Evolutionary conservation across 2,113 vertebrate genomes (phyloP).

Genomic region (Tylochromis polylepis): DNA sequence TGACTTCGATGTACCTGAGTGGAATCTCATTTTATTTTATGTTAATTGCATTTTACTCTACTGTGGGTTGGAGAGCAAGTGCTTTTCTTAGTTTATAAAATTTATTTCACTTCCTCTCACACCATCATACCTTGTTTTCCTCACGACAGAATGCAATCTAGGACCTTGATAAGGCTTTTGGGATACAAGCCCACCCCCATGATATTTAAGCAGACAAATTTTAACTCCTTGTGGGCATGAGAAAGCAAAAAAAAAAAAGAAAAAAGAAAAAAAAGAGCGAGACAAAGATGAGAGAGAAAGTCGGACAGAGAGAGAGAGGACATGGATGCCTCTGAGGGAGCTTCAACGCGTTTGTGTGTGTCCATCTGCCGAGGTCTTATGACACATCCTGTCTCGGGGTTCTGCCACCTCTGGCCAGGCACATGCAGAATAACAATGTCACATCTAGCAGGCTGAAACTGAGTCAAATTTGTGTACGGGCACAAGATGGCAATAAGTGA

Average conservation of each 20-base stretch:
- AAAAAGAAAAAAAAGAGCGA: neutral
- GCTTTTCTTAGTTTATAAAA: neutral
- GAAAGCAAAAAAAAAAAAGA: neutral
- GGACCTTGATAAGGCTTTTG: neutral
- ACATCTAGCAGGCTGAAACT: neutral
- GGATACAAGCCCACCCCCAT: neutral
- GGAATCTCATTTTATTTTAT: neutral
- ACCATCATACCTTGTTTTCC: neutral
- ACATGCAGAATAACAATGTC: neutral
- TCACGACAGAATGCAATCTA: neutral
- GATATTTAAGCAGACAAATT: neutral
- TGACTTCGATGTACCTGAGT: neutral
- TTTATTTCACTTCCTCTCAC: neutral
- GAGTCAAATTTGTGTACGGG: neutral
- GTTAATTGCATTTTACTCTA: neutral
- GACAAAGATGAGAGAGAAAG: neutral
- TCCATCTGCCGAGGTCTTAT: constrained; percentile 7
- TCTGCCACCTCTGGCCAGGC: neutral
- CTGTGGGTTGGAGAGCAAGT: neutral
- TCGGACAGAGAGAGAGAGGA: constrained; percentile 15
- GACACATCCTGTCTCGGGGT: constrained; percentile 9
- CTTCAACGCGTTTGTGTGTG: neutral
- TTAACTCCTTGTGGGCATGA: neutral
- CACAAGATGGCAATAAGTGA: neutral
- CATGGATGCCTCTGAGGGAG: constrained; percentile 23